phyloP scores from a whole-genome alignment of 2,888 invertebrate species.

The Alloplasta piceator region DNA sequence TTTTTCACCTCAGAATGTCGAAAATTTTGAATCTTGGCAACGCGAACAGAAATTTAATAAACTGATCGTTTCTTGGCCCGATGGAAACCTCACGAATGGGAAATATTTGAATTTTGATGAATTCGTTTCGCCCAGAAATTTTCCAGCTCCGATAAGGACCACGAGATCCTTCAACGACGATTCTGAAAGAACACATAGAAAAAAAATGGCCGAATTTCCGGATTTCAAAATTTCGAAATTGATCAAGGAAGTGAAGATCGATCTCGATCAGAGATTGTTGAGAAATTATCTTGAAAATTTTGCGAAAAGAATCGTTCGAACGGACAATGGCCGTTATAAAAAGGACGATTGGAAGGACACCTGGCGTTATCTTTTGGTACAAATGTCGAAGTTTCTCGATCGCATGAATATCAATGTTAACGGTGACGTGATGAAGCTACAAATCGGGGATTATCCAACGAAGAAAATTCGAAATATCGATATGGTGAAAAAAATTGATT shows the following conservation, averaged over 20 bases:
- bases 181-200: not conserved
- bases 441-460: slow-evolving; percentile 7
- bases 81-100: not conserved
- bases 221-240: slow-evolving; percentile 45
- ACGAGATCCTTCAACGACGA: slow-evolving; percentile 49
- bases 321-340: not conserved
- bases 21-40: not conserved
- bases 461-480: not conserved
- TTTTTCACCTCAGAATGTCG: not conserved
- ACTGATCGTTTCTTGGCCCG: slow-evolving; percentile 41
- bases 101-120: not conserved
- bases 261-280: slow-evolving; percentile 47
- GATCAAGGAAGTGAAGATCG: slow-evolving; percentile 52
- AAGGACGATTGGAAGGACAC: slow-evolving; percentile 45
- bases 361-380: slow-evolving; percentile 41
- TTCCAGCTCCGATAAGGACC: slow-evolving; percentile 29
- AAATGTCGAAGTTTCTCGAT: slow-evolving; percentile 42
- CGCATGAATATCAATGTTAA: slow-evolving; percentile 48
- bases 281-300: slow-evolving; percentile 45
- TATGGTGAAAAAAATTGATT: not conserved
- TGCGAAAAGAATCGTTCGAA: slow-evolving; percentile 8
- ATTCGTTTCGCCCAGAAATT: slow-evolving; percentile 23
- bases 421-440: slow-evolving; percentile 37
- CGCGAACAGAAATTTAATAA: not conserved
- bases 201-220: slow-evolving; percentile 3